Conservation (phyloP, 1,140 invertebrate genomes). For the Heliconius hewitsoni region DNA sequence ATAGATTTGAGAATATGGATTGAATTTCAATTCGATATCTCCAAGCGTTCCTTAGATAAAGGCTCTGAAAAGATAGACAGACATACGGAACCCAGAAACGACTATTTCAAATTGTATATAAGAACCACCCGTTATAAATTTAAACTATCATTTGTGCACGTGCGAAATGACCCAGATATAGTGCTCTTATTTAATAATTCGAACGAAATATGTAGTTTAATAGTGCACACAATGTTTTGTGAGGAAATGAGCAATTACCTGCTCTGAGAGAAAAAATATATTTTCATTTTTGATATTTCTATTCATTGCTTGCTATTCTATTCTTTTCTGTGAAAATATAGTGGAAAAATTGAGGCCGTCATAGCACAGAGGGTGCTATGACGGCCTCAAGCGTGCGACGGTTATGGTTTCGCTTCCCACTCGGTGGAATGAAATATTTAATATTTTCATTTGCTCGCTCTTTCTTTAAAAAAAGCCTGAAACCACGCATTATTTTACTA, state of each 20-base stretch:
- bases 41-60: too few species aligned
- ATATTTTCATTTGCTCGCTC: too few species aligned
- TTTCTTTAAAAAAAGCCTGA: not conserved
- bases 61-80: too few species aligned
- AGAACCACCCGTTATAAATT: not conserved
- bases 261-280: not conserved
- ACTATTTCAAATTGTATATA: not conserved
- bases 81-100: too few species aligned
- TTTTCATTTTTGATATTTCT: not conserved
- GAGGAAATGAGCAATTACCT: not conserved
- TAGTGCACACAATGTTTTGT: conserved; percentile 1
- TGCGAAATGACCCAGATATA: conserved; percentile 6
- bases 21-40: too few species aligned
- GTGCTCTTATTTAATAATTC: not conserved
- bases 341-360: too few species aligned
- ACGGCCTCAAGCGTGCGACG: too few species aligned
- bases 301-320: not conserved
- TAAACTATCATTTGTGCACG: not conserved
- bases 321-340: too few species aligned
- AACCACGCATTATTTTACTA: not conserved
- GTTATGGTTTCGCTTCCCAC: too few species aligned
- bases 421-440: too few species aligned
- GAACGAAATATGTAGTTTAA: not conserved
- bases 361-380: too few species aligned
- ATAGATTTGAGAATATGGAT: too few species aligned